Base-by-base conservation (phyloP, 2,113 vertebrate species). In the Thalassarche chlororhynchos region DNA sequence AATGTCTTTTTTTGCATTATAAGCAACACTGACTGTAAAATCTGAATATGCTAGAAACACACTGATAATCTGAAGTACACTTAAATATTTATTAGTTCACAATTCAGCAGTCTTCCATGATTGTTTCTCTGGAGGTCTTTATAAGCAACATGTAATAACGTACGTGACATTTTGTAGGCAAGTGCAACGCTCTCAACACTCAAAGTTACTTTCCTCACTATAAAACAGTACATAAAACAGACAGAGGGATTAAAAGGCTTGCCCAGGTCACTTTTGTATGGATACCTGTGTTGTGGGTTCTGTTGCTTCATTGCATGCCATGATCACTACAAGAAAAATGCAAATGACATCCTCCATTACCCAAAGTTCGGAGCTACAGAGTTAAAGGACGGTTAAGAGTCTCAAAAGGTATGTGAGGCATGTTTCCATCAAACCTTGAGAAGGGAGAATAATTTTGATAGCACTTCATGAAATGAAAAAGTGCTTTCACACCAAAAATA, bases 161-260 rank as follows among this genome's bases (percentile, higher is more conserved):
- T 4, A 40, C 0, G 0, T 2, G 40, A 68, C 8, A 17, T 65
- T 86, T 26, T 32, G 18, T 24, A 75, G 28, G 28, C 25, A 81
- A 83, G 29, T 7, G 5, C 21, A 87, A 61, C 0, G 0, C 14
- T 75, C 20, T 51, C 5, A 14, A 51, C 13, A 69, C n/a, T 66
- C 8, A 1, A 42, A 77, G 64, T 9, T 47, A 17, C 51, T 84
- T 49, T 72, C 42, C 49, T 46, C 34, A 15, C 76, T 81, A 31
- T 58, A 74, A 49, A 93, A 15, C 9, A 32, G 16, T 28, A 40
- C 8, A 62, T 7, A 64, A 80, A 88, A 28, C 21, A 89, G 20
- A 29, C 3, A 38, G 36, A 28, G 6, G 34, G 17, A 83, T 70
- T 81, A 60, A 70, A 81, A 84, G 14, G 32, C 23, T 62, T 64